phyloP scores from a whole-genome alignment of 2,888 invertebrate species.

The Thymelicus lineola region DNA sequence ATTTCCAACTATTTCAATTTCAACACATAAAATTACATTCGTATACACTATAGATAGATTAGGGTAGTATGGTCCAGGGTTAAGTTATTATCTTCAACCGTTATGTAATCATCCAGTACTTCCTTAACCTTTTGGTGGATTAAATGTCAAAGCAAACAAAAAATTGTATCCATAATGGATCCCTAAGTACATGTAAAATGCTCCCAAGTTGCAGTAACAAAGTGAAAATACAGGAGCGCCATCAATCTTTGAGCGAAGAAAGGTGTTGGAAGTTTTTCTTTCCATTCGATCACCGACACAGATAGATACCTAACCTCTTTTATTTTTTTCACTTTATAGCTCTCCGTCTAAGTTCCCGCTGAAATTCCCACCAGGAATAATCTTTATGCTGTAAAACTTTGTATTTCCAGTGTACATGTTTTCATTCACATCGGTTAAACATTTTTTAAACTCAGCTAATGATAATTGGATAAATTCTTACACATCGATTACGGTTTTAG shows the following conservation, averaged over 20 bases:
- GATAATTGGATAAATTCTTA: no score
- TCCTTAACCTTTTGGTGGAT: neutral
- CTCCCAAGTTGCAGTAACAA: conserved; percentile 21
- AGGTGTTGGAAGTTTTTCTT: conserved; percentile 38
- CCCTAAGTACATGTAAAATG: conserved; percentile 26
- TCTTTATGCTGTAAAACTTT: conserved; percentile 19
- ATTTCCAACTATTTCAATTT: no score
- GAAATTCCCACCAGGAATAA: conserved; percentile 27
- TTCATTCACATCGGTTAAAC: conserved; percentile 43
- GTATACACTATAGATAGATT: no score
- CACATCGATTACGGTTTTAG: no score
- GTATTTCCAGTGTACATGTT: neutral
- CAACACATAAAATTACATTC: no score
- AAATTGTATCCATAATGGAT: conserved; percentile 17
- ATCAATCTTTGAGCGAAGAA: conserved; percentile 33
- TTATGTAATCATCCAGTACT: no score
- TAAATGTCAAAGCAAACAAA: conserved; percentile 8
- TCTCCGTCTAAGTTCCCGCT: conserved; percentile 10
- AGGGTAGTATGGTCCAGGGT: no score
- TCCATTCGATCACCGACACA: conserved; percentile 31
- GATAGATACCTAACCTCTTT: conserved; percentile 31
- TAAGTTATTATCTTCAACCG: no score
- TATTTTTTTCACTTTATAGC: conserved; percentile 32
- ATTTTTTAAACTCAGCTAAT: no score
- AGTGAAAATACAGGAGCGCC: conserved; percentile 29